Base-by-base conservation (phyloP, 1,140 invertebrate species). In the Uloborus diversus region DNA sequence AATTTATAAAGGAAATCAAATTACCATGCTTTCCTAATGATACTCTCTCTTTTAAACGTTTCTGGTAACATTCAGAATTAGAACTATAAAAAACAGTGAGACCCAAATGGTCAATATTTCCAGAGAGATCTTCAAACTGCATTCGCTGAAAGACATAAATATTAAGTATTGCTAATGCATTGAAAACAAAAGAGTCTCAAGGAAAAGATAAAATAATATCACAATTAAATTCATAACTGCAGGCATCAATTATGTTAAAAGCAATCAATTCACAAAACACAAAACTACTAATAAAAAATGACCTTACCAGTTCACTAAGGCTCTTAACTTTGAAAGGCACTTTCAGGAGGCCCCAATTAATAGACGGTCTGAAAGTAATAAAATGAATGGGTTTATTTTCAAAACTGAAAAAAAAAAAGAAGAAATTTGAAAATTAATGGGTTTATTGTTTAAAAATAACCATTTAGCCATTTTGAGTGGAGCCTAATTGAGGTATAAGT, bases 281-380 rank as follows among this genome's bases (percentile, higher is more conserved):
- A 13, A 28, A 62, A 4, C 9, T 28, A 62, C 30, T 32, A 14
- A 62, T 76, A 23, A 78, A 57, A 51, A 14, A 13, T 25, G 30
- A 78, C 86, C 89, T 89, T 90, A 94, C 93, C 88, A 96, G 87
- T 87, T 94, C 91, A 81, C 91, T 88, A 2, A 97, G 88, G 80
- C 91, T 92, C 87, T 95, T 96, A 0, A 96, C 92, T 87, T 92
- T 92, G 51, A 97, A 86, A 35, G 94, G 93, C 83, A 96, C 90
- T 85, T 95, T 93, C 70, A 94, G 92, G 82, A 96, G 94, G 84
- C 96, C 94, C 93, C 94, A 96, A 84, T 91, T 75, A 33, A 66
- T 84, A 73, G 81, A 85, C 84, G 82, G 82, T 42, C 85, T 89
- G 86, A 82, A 83, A 88, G 61, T 53, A 62, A 70, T 69, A 65